Evolutionary conservation across 2,113 vertebrate genomes (phyloP).

Genomic region (Embiotoca jacksoni): DNA sequence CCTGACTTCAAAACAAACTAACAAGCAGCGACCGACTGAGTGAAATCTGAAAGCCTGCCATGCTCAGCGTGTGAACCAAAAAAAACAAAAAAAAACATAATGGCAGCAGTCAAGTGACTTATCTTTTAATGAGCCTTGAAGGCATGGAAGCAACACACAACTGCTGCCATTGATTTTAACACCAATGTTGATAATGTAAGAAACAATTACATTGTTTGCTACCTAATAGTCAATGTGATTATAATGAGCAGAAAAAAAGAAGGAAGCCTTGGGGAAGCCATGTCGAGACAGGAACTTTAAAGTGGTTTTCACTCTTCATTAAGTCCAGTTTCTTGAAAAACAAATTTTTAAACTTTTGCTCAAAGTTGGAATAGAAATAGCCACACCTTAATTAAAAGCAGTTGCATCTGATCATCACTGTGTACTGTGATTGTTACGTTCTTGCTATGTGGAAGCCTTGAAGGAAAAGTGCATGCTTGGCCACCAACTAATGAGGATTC

Average conservation of each 20-base stretch:
- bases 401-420: background rate
- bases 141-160: background rate
- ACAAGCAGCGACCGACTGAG: slow-evolving; percentile 49
- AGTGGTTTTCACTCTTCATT: background rate
- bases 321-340: background rate
- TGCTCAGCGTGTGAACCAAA: background rate
- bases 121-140: slow-evolving; percentile 42
- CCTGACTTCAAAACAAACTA: slow-evolving; percentile 67
- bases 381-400: background rate
- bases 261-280: background rate
- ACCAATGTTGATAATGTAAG: background rate
- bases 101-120: slow-evolving; percentile 5
- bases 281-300: background rate
- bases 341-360: no score
- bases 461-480: background rate
- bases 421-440: background rate
- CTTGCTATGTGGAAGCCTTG: background rate
- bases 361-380: background rate
- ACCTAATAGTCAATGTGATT: slow-evolving; percentile 7
- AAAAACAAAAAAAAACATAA: background rate
- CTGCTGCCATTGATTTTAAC: slow-evolving; percentile 21
- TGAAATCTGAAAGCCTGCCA: slow-evolving; percentile 28
- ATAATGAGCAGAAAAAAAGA: background rate
- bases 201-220: slow-evolving; percentile 25
- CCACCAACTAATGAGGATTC: slow-evolving; percentile 36